phyloP scores from a whole-genome alignment of 2,888 invertebrate species.

The Drosophila recens region DNA sequence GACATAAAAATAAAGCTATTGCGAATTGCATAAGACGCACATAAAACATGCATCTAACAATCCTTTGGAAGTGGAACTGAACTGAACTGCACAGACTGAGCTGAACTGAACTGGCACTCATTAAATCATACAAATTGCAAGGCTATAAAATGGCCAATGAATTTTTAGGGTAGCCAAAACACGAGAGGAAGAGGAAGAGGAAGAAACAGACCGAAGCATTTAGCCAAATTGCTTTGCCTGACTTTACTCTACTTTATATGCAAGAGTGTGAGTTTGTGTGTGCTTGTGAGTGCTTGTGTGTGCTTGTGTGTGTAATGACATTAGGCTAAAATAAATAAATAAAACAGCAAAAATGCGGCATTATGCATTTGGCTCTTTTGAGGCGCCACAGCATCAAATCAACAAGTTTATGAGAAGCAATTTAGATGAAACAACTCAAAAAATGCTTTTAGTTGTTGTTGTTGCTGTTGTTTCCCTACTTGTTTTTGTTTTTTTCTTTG shows the following conservation, averaged over 20 bases:
- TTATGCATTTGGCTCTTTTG: slow-evolving; percentile 25
- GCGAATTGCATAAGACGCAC: slow-evolving; percentile 65
- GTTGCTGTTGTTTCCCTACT: not conserved
- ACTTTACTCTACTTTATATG: slow-evolving; percentile 27
- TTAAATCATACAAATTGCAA: slow-evolving; percentile 59
- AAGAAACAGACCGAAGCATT: slow-evolving; percentile 25
- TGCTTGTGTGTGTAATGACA: slow-evolving; percentile 62
- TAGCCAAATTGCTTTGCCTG: slow-evolving; percentile 59
- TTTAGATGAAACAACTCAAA: slow-evolving; percentile 34
- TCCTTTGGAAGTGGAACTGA: slow-evolving; percentile 40
- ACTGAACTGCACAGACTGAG: slow-evolving; percentile 27
- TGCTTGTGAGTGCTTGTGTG: slow-evolving; percentile 52
- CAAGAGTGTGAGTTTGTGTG: slow-evolving; percentile 9
- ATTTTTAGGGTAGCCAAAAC: slow-evolving; percentile 52
- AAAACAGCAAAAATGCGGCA: slow-evolving; percentile 43
- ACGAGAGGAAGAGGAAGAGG: slow-evolving; percentile 6
- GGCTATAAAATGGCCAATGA: slow-evolving; percentile 64
- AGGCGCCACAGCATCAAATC: slow-evolving; percentile 51
- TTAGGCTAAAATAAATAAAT: slow-evolving; percentile 67
- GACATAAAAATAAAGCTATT: slow-evolving; percentile 10
- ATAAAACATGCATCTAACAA: slow-evolving; percentile 60
- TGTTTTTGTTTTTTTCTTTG: slow-evolving; percentile 12
- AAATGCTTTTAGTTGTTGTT: slow-evolving; percentile 11
- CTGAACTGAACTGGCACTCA: slow-evolving; percentile 37
- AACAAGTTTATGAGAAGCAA: slow-evolving; percentile 70